phyloP scores from a whole-genome alignment of 2,113 vertebrate genomes.

The Mastomys coucha region DNA sequence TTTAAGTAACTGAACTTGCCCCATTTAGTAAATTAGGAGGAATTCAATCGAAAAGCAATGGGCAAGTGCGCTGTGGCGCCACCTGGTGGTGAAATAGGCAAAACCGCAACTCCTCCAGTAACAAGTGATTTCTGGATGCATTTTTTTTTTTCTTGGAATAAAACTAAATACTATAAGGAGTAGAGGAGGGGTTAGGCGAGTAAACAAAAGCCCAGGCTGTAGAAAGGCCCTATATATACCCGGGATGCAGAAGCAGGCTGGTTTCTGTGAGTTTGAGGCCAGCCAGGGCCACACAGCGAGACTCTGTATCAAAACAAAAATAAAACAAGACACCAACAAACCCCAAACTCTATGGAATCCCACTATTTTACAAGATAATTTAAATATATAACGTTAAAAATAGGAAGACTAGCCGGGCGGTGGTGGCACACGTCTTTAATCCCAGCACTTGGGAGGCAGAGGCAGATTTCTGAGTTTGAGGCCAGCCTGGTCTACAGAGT shows the following conservation, averaged over 20 bases:
- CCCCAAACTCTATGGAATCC: not conserved
- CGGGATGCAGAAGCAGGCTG: not conserved
- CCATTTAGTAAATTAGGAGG: not conserved
- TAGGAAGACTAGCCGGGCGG: not conserved
- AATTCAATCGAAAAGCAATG: not conserved
- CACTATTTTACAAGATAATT: not conserved
- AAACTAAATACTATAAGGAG: not conserved
- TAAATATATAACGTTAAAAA: not conserved
- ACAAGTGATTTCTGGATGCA: not conserved
- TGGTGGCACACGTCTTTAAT: not conserved
- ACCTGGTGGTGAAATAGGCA: conserved; percentile 37
- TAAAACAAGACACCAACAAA: not conserved
- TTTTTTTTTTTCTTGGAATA: not conserved
- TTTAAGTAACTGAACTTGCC: not conserved
- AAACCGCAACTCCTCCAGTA: not conserved
- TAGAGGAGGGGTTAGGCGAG: not conserved
- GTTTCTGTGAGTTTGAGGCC: not conserved
- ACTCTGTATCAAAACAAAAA: not conserved
- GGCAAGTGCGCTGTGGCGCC: conserved; percentile 49
- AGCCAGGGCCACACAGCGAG: not conserved
- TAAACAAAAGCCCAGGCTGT: not conserved
- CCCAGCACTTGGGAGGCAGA: not conserved
- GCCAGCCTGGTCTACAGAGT: no score
- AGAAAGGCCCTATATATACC: not conserved
- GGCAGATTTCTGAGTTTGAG: no score